Evolutionary conservation across 2,113 vertebrate genomes (phyloP).

Genomic region (Vulpes vulpes): DNA sequence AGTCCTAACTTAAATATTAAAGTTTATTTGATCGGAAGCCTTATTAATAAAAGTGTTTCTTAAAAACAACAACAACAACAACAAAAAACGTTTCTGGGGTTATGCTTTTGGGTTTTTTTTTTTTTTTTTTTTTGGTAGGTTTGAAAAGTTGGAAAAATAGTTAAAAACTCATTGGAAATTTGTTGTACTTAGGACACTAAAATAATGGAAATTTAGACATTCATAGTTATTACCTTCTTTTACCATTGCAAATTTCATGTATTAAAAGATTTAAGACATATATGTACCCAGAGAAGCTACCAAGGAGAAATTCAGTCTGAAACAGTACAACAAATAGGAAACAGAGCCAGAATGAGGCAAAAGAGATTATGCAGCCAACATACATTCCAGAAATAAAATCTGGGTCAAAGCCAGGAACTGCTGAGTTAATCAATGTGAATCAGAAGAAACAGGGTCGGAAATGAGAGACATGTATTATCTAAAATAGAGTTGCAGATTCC

Average conservation of each 20-base stretch:
- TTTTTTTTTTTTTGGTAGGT: background rate
- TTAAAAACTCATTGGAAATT: constrained; percentile 7
- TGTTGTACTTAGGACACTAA: background rate
- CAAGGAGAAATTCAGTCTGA: constrained; percentile 25
- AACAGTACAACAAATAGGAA: constrained; percentile 23
- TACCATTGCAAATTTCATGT: background rate
- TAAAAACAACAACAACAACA: no score
- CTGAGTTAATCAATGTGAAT: constrained; percentile 56
- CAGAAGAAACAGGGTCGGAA: constrained; percentile 64
- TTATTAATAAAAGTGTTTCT: background rate
- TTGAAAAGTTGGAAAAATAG: background rate
- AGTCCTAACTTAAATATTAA: background rate
- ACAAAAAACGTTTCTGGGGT: background rate
- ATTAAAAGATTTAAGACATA: background rate
- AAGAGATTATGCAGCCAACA: constrained; percentile 59
- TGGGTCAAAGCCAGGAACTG: constrained; percentile 67
- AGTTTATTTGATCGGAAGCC: background rate
- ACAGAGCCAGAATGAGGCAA: constrained; percentile 19
- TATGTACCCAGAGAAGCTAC: background rate
- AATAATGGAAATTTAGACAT: background rate
- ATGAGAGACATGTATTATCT: constrained; percentile 28
- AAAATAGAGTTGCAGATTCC: constrained; percentile 46
- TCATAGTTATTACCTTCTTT: background rate
- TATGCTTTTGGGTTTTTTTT: background rate
- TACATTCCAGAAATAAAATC: constrained; percentile 69